Evolutionary conservation across 92 coral and sea anemone genomes (phyloP).

Genomic region (Virgularia gustaviana): DNA sequence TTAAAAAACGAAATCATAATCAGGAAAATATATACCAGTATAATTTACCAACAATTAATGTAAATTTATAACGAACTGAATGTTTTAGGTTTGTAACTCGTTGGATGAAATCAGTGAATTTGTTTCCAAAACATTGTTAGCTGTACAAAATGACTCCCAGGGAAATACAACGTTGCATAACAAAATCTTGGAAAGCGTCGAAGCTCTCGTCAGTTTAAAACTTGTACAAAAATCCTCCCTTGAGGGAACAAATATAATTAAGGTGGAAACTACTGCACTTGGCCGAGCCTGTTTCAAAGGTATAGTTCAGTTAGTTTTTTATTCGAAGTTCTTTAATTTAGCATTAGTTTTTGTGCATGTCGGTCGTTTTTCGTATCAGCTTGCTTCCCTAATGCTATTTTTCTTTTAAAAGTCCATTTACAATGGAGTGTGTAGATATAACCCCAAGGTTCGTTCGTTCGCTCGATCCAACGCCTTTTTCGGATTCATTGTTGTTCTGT

Average conservation of each 20-base stretch:
- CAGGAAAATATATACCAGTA: not conserved
- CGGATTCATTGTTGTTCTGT: no score
- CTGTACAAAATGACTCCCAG: slow-evolving; percentile 62
- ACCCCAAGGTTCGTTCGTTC: no score
- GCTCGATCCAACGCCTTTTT: no score
- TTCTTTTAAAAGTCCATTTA: no score
- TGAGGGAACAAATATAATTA: slow-evolving; percentile 5
- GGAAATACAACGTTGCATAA: slow-evolving; percentile 14
- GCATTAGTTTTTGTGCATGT: no score
- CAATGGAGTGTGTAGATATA: no score
- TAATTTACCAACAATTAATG: no score
- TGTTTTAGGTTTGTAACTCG: slow-evolving; percentile 64
- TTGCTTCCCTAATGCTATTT: no score
- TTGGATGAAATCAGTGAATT: slow-evolving; percentile 56
- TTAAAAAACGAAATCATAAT: no score
- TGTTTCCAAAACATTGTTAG: slow-evolving; percentile 63
- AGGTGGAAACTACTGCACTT: slow-evolving; percentile 60
- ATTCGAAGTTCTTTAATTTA: not conserved
- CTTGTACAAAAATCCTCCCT: slow-evolving; percentile 14
- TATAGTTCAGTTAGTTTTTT: no score
- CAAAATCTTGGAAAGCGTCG: slow-evolving; percentile 39
- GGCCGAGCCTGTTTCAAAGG: slow-evolving; percentile 95
- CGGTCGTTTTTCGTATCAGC: no score
- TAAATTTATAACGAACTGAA: not conserved
- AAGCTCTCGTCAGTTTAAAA: slow-evolving; percentile 37